These are phyloP conservation scores for Drosophila orena DNA, from an alignment of 1,140 invertebrate genomes.

Conservation along the genomic window DNA sequence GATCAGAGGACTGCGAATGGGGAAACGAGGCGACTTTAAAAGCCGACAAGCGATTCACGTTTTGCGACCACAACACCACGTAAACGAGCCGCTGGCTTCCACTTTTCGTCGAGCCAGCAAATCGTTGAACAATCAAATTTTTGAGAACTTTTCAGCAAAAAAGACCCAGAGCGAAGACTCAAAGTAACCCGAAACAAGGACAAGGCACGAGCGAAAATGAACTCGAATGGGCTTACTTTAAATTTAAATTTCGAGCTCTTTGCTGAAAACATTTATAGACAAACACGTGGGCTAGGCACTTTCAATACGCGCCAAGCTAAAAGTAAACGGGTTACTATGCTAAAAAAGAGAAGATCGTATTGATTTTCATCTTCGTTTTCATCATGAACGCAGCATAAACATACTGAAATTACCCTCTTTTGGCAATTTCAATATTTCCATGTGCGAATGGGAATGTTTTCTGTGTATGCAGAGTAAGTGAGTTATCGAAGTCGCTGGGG, in stretches of 20 bases:
- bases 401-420: background rate
- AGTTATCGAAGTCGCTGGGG: conserved; percentile 18
- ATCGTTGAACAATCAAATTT: conserved; percentile 43
- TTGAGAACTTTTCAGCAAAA: conserved; percentile 26
- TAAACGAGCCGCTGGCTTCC: conserved; percentile 36
- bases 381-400: too few species aligned
- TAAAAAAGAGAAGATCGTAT: too few species aligned
- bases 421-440: background rate
- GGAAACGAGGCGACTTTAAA: conserved; percentile 17
- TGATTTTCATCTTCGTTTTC: too few species aligned
- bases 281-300: too few species aligned
- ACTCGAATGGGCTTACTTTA: background rate
- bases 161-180: conserved; percentile 1
- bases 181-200: background rate
- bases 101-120: conserved; percentile 67
- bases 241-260: too few species aligned
- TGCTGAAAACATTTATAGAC: too few species aligned
- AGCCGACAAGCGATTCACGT: conserved; percentile 27
- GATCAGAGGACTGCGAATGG: conserved; percentile 38
- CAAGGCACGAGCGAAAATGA: conserved; percentile 12
- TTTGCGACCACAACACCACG: conserved; percentile 6
- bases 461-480: background rate
- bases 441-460: background rate
- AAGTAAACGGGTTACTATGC: too few species aligned
- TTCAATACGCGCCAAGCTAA: too few species aligned